phyloP scores from a whole-genome alignment of 2,797 vertebrate genomes.

The Amblyopsis hoosieri region DNA sequence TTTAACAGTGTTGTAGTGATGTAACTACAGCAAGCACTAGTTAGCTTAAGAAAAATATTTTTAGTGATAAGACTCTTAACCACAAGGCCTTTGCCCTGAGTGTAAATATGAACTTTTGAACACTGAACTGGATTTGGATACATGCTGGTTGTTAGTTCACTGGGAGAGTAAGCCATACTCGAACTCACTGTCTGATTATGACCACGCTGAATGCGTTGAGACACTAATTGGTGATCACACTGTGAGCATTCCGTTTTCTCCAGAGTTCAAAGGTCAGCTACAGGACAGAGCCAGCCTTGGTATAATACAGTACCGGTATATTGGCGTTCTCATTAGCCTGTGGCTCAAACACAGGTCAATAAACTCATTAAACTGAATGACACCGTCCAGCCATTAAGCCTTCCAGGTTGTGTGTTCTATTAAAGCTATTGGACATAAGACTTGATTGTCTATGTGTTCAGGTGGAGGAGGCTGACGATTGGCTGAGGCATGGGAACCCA shows the following conservation, averaged over 20 bases:
- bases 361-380: background rate
- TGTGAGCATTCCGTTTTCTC: too few species aligned
- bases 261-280: too few species aligned
- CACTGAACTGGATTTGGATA: conserved; percentile 25
- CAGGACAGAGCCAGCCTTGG: too few species aligned
- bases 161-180: conserved; percentile 16
- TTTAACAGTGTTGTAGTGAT: background rate
- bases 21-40: background rate
- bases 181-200: background rate
- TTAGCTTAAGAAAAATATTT: conserved; percentile 11
- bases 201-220: too few species aligned
- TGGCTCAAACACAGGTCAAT: too few species aligned
- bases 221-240: too few species aligned
- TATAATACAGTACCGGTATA: too few species aligned
- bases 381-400: background rate
- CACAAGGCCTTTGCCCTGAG: conserved; percentile 36
- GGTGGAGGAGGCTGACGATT: conserved; percentile 97
- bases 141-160: background rate
- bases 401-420: background rate
- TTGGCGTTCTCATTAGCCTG: too few species aligned
- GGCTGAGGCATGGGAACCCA: conserved; percentile 94
- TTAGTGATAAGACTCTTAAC: conserved; percentile 39
- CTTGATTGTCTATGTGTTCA: conserved; percentile 46
- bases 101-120: conserved; percentile 62
- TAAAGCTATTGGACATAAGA: background rate